Conservation (phyloP, 2,113 vertebrate species). For the Ceuthmochares aereus region DNA sequence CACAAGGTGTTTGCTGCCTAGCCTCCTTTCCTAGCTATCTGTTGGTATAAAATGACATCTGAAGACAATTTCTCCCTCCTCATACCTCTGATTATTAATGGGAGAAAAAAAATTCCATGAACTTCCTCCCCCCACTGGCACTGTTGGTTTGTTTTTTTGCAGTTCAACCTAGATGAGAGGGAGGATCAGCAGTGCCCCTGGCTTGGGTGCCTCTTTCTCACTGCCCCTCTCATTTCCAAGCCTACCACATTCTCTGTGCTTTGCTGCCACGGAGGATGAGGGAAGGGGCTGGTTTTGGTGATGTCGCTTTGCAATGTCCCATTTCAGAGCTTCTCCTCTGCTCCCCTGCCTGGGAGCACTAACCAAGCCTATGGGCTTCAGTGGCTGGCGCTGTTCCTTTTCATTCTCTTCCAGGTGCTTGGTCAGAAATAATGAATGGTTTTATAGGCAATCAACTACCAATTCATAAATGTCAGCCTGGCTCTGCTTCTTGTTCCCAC, state of each 20-base stretch:
- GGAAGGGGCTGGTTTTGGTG: not conserved
- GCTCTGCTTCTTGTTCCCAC: constrained; percentile 56
- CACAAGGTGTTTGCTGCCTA: not conserved
- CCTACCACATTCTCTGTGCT: not conserved
- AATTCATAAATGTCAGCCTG: constrained; percentile 59
- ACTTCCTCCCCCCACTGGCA: not conserved
- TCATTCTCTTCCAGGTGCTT: constrained; percentile 57
- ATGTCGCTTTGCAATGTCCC: not conserved
- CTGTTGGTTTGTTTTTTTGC: not conserved
- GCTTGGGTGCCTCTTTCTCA: not conserved
- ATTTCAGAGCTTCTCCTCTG: not conserved
- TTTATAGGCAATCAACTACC: constrained; percentile 66
- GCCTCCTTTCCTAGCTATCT: constrained; percentile 7
- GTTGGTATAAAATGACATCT: not conserved
- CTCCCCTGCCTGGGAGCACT: not conserved
- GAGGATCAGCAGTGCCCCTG: not conserved
- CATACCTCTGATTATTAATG: constrained; percentile 10
- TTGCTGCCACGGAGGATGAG: not conserved
- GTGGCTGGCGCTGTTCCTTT: not conserved
- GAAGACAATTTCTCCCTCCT: constrained; percentile 8
- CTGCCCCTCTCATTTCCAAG: not conserved
- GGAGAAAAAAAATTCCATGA: constrained; percentile 7
- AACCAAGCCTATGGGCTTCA: not conserved
- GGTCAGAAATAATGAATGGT: constrained; percentile 62
- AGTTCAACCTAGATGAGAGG: not conserved